These are phyloP conservation scores for Epicauta chinensis DNA, from an alignment of 1,140 invertebrate species.

Conservation along the genomic window DNA sequence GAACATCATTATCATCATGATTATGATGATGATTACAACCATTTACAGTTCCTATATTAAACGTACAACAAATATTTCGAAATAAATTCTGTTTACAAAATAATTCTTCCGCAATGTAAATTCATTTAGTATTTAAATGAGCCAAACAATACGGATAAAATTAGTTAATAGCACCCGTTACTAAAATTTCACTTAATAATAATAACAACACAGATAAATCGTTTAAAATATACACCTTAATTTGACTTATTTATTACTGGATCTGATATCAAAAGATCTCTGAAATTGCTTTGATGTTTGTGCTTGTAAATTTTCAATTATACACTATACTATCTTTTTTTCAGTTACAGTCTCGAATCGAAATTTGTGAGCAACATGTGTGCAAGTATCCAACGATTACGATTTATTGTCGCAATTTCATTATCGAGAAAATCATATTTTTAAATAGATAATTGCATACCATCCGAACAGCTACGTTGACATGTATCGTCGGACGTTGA, in stretches of 20 bases:
- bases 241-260: slow-evolving; percentile 13
- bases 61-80: too few relatives aligned
- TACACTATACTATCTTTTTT: slow-evolving; percentile 4
- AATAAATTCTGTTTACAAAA: too few relatives aligned
- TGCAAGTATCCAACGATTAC: slow-evolving; percentile 1
- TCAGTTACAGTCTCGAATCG: background rate
- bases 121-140: background rate
- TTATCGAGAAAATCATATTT: background rate
- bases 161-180: slow-evolving; percentile 8
- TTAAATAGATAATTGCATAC: slow-evolving; percentile 5
- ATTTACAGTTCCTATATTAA: too few relatives aligned
- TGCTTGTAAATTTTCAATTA: slow-evolving; percentile 17
- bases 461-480: slow-evolving; percentile 1
- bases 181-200: too few relatives aligned
- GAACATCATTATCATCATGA: too few relatives aligned
- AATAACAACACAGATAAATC: slow-evolving; percentile 5
- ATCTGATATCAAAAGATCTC: slow-evolving; percentile 15
- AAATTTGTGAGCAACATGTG: background rate
- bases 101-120: too few relatives aligned
- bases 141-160: slow-evolving; percentile 14
- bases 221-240: slow-evolving; percentile 5
- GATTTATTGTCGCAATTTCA: slow-evolving; percentile 7
- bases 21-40: too few relatives aligned
- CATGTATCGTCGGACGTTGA: slow-evolving; percentile 10
- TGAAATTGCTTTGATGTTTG: slow-evolving; percentile 10